phyloP scores from a whole-genome alignment of 1,140 invertebrate species.

The Pseudobourletiella spinata region DNA sequence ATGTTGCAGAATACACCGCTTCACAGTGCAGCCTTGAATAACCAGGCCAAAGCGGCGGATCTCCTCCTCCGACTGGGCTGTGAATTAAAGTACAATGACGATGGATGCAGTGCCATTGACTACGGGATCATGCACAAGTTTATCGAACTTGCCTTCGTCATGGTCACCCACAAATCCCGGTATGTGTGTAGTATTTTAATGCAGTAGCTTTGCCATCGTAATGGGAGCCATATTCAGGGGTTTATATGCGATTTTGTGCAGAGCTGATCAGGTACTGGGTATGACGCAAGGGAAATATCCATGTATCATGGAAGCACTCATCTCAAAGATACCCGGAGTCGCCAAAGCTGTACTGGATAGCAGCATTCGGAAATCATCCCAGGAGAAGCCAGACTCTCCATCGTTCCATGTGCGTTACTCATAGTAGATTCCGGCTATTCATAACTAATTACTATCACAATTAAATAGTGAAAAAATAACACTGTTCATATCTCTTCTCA shows the following conservation, averaged over 20 bases:
- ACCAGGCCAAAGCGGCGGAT: constrained; percentile 63
- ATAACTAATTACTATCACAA: neutral
- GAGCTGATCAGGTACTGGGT: constrained; percentile 60
- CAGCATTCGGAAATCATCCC: constrained; percentile 67
- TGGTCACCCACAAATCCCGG: constrained; percentile 62
- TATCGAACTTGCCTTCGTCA: constrained; percentile 66
- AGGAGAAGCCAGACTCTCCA: constrained; percentile 69
- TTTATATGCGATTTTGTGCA: constrained; percentile 38
- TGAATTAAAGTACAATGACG: constrained; percentile 58
- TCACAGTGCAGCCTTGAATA: constrained; percentile 72
- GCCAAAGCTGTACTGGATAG: constrained; percentile 70
- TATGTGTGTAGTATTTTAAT: constrained; percentile 31
- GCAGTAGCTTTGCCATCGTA: no score
- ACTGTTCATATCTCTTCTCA: no score
- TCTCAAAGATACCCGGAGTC: constrained; percentile 65
- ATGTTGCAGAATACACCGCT: constrained; percentile 65
- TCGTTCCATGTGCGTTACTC: constrained; percentile 60
- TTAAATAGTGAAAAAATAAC: no score
- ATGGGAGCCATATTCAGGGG: no score
- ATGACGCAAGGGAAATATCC: constrained; percentile 63
- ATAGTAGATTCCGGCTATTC: neutral
- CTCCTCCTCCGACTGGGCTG: constrained; percentile 66
- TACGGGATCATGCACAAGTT: constrained; percentile 76
- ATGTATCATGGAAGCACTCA: constrained; percentile 63
- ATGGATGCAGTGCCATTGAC: constrained; percentile 71